phyloP scores from a whole-genome alignment of 2,113 vertebrate genomes.

The Desmodus rotundus region DNA sequence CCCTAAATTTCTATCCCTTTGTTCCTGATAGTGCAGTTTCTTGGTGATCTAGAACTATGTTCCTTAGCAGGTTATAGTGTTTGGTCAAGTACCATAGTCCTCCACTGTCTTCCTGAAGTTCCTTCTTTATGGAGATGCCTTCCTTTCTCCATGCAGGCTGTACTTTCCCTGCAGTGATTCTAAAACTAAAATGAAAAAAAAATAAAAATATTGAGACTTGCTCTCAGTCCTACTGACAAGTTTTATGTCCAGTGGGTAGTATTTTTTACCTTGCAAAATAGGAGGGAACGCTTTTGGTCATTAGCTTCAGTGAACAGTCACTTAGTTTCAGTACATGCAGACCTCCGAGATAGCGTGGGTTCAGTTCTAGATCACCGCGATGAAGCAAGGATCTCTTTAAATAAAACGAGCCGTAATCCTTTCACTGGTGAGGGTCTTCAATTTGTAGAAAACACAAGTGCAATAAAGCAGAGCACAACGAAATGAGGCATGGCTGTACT shows the following conservation, averaged over 20 bases:
- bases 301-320: neutral
- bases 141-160: neutral
- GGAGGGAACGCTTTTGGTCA: constrained; percentile 15
- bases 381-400: neutral
- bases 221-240: neutral
- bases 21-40: constrained; percentile 9
- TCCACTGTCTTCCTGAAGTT: constrained; percentile 19
- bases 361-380: neutral
- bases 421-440: neutral
- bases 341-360: neutral
- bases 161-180: neutral
- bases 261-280: constrained; percentile 33
- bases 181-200: constrained; percentile 22
- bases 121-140: neutral
- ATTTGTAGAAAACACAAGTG: neutral
- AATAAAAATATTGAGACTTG: neutral
- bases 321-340: neutral
- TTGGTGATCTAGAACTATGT: neutral
- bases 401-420: neutral
- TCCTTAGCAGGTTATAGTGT: neutral
- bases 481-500: neutral
- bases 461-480: neutral
- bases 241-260: neutral
- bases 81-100: neutral
- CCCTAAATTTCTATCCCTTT: neutral